Conservation (phyloP, 1,140 invertebrate species). For the Bombus picipes region DNA sequence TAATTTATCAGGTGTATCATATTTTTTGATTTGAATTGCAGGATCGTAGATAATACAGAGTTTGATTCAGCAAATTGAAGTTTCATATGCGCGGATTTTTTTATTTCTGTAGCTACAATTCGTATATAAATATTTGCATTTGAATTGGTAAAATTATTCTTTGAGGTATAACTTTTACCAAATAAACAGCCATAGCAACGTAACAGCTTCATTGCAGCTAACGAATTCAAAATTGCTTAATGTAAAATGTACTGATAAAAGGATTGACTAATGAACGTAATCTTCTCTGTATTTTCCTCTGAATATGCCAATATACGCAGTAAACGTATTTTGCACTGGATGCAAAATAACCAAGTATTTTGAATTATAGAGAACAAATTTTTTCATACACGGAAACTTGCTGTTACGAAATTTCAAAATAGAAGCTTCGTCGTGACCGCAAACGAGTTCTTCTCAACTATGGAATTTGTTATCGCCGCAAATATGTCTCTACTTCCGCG, state of each 20-base stretch:
- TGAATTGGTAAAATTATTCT: too few relatives aligned
- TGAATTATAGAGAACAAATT: not conserved
- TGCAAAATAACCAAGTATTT: not conserved
- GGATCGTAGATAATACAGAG: too few relatives aligned
- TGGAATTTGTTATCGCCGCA: slow-evolving; percentile 61
- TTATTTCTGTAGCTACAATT: too few relatives aligned
- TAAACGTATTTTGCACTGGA: not conserved
- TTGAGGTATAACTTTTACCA: too few relatives aligned
- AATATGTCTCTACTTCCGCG: slow-evolving; percentile 62
- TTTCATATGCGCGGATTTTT: too few relatives aligned
- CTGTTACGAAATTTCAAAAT: not conserved
- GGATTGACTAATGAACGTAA: not conserved
- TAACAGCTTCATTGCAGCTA: not conserved
- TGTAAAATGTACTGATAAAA: not conserved
- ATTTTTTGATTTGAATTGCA: too few relatives aligned
- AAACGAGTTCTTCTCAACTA: not conserved
- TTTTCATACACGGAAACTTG: not conserved
- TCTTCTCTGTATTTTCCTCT: not conserved
- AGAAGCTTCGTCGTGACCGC: not conserved
- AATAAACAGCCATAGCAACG: too few relatives aligned
- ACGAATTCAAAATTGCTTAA: not conserved
- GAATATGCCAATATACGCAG: not conserved
- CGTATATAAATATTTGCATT: too few relatives aligned
- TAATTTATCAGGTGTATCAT: too few relatives aligned
- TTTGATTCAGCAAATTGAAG: too few relatives aligned